Base-by-base conservation (phyloP, 2,113 vertebrate genomes). In the Tricholaema leucomelas region DNA sequence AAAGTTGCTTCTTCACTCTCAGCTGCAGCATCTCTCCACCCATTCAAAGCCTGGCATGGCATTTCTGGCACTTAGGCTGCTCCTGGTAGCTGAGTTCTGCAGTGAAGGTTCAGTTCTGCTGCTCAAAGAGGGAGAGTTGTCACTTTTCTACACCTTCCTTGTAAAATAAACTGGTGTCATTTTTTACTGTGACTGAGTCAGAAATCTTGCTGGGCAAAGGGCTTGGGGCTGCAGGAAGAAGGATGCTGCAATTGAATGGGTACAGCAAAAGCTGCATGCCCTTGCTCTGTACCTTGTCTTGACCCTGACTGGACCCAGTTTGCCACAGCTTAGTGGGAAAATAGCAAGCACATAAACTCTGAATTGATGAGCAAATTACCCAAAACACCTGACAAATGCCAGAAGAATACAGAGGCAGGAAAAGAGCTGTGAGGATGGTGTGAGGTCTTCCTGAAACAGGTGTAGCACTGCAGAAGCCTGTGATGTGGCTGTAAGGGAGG, bases 101-200 rank as follows among this genome's bases (percentile, higher is more conserved):
- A 84, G 25, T 55, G 67, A 76, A 85, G 28, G 40, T 28, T 69
- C 60, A 58, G 0, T 64, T 81, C 48, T 76, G 30, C 31, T 63
- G 25, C 13, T 18, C 48, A 10, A 66, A 10, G 65, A 65, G 50
- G 50, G 56, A 52, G 48, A 77, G 31, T 5, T 70, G 60, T 60
- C 42, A 54, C 21, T 85, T 69, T 78, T 69, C 61, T 85, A 65
- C 77, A 44, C 16, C n/a, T 69, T 74, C 64, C 56, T 80, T 93
- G 65, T 91, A 87, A 91, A 96, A 96, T 96, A 96, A 96, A 96
- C 35, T 24, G 23, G 42, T 50, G 15, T 0, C n/a, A 87, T 55
- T 77, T 80, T 88, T 79, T 35, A 33, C 12, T 46, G 30, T 87
- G 63, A 31, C 35, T 89, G 74, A 33, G 60, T 75, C 23, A 6